Base-by-base conservation (phyloP, 2,113 vertebrate species). In the Mormyrus lacerda region DNA sequence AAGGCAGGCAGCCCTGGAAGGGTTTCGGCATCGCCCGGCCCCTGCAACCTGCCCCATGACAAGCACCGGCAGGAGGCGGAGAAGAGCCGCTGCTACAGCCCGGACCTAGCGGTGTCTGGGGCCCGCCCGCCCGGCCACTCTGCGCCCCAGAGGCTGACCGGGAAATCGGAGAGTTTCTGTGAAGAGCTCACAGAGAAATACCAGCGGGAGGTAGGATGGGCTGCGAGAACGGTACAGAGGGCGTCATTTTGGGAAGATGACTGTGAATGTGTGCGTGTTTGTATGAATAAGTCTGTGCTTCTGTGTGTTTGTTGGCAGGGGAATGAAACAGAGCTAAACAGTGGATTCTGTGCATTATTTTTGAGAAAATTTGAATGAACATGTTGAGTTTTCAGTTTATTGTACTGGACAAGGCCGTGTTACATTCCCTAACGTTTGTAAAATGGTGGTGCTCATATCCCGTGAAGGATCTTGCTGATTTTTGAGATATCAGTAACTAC, bases 1-100 rank as follows among this genome's bases (percentile, higher is more conserved):
- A 97, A 97, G 90, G 79, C 0, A 27, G 53, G 51, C 1, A 10
- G 9, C 35, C 87, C 58, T 39, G 42, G n/a, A 13, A 86, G n/a
- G 27, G 47, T 35, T 35, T 17, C 3, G 90, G 91, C 0, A 44
- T 2, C 0, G 91, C 90, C 69, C 95, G 97, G 89, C 85, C 94
- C 95, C 88, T 93, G 96, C 87, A 93, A 93, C 90, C 88, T 93
- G 85, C 91, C 97, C 0, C 97, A 96, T 0, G 97, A 99, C 88
- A 98, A 97, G 91, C 96, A 96, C 88, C 97, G 97, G 27, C 96
- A 97, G 0, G 97, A 99, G 87, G 91, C 97, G 88, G 97, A 98
- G 93, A 98, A 97, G 91, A 93, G 95, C 0, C 95, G 96, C 10
- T 94, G 96, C 91, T 96, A 95, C 87, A 94, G 95, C 53, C 92